Conservation (phyloP, 2,113 vertebrate species). For the Cryptomyrus ogoouensis region DNA sequence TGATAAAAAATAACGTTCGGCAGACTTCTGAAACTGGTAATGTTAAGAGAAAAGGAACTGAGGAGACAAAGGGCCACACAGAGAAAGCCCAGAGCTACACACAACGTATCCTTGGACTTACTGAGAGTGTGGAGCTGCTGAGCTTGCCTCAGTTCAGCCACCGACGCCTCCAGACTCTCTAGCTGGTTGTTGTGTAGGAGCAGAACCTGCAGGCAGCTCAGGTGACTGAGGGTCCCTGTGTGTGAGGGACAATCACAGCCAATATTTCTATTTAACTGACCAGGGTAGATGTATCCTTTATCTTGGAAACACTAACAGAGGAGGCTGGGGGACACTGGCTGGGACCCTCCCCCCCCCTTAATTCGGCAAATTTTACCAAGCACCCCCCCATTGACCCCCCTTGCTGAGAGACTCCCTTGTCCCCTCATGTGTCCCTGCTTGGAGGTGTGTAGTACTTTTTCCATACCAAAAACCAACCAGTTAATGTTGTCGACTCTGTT, state of each 20-base stretch:
- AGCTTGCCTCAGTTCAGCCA: constrained; percentile 64
- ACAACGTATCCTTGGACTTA: constrained; percentile 33
- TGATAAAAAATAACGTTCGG: background rate
- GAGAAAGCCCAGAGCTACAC: background rate
- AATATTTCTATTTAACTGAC: background rate
- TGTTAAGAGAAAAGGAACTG: background rate
- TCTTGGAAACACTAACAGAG: background rate
- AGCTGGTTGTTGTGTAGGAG: constrained; percentile 67
- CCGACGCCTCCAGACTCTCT: constrained; percentile 47
- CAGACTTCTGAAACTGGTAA: background rate
- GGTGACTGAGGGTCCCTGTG: constrained; percentile 55
- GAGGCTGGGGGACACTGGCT: no score
- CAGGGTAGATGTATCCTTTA: background rate
- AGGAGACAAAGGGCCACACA: background rate
- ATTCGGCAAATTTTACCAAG: no score
- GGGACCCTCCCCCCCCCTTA: no score
- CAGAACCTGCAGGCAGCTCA: constrained; percentile 53
- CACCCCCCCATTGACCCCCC: no score
- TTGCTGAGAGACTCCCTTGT: no score
- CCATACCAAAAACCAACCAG: background rate
- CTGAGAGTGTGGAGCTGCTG: constrained; percentile 61
- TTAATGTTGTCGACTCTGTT: background rate
- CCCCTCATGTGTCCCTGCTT: background rate
- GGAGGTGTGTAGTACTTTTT: background rate
- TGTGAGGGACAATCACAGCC: background rate